These are phyloP conservation scores for Pseudotriccus pelzelni DNA, from an alignment of 2,797 vertebrate species.

Conservation along the genomic window DNA sequence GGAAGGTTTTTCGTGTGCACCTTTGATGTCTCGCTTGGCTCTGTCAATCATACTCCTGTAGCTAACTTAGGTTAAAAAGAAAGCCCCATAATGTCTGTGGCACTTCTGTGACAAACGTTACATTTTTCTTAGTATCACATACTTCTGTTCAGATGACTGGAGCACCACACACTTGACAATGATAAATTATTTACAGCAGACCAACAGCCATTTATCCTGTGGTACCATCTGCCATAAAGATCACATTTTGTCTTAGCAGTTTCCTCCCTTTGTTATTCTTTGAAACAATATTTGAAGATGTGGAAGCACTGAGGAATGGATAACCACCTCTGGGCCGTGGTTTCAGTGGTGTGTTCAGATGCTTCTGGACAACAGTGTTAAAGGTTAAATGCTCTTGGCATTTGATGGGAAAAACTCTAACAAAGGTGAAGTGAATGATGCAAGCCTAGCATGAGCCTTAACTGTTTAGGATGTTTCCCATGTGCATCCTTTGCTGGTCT, in stretches of 20 bases:
- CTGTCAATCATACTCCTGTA: not conserved
- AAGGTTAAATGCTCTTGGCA: slow-evolving; percentile 55
- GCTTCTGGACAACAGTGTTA: slow-evolving; percentile 23
- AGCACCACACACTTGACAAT: not conserved
- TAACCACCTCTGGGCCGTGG: not conserved
- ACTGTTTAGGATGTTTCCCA: slow-evolving; percentile 62
- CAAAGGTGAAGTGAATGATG: slow-evolving; percentile 48
- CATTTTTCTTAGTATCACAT: slow-evolving; percentile 1
- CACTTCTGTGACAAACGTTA: slow-evolving; percentile 1
- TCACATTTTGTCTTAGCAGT: not conserved
- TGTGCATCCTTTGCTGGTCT: slow-evolving; percentile 60
- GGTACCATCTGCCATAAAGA: slow-evolving; percentile 29
- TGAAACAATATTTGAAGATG: not conserved
- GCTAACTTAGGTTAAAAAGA: slow-evolving; percentile 13
- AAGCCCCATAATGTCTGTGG: not conserved
- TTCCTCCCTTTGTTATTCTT: slow-evolving; percentile 24
- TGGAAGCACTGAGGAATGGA: not conserved
- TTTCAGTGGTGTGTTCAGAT: slow-evolving; percentile 27
- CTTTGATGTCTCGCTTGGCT: not conserved
- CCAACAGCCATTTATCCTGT: slow-evolving; percentile 7
- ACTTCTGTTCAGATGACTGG: slow-evolving; percentile 20
- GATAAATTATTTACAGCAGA: slow-evolving; percentile 53
- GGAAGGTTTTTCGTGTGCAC: not conserved
- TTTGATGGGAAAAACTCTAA: slow-evolving; percentile 44
- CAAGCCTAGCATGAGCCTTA: slow-evolving; percentile 38